Evolutionary conservation across 30 jellyfish, hydroid and myxozoan species (phyloP).

Genomic region (Clytia hemisphaerica): DNA sequence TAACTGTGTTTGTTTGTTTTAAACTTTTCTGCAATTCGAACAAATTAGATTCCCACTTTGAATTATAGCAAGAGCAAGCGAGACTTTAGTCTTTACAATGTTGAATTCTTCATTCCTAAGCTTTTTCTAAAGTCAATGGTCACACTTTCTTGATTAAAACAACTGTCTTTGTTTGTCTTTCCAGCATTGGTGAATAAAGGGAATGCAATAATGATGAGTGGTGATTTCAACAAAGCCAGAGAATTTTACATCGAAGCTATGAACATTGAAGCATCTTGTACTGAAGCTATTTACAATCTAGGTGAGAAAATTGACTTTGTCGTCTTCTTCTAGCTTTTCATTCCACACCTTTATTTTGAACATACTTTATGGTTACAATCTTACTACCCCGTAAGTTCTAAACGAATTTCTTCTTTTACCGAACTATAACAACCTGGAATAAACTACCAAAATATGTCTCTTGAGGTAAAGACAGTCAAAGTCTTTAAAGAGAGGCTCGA

Average conservation of each 20-base stretch:
- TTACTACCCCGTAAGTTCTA: too few species aligned
- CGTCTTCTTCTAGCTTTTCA: neutral
- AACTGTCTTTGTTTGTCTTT: neutral
- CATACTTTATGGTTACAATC: too few species aligned
- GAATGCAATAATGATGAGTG: constrained; percentile 45
- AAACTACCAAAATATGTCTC: too few species aligned
- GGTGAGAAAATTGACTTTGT: constrained; percentile 30
- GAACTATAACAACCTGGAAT: too few species aligned
- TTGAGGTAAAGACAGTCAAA: too few species aligned
- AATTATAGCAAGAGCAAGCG: too few species aligned
- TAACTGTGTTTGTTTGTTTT: too few species aligned
- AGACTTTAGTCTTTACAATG: too few species aligned
- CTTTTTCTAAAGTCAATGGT: neutral
- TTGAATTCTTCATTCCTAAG: neutral
- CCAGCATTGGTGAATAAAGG: constrained; percentile 93
- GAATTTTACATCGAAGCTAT: constrained; percentile 79
- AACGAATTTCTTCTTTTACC: too few species aligned
- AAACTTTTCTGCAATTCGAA: too few species aligned
- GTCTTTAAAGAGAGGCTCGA: too few species aligned
- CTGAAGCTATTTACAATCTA: constrained; percentile 84
- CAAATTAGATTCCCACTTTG: too few species aligned
- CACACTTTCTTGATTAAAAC: neutral
- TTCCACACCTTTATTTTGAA: neutral
- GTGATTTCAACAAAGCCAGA: constrained; percentile 62
- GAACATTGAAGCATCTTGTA: constrained; percentile 91